These are phyloP conservation scores for Barbus barbus DNA, from an alignment of 2,113 vertebrate genomes.

Conservation along the genomic window DNA sequence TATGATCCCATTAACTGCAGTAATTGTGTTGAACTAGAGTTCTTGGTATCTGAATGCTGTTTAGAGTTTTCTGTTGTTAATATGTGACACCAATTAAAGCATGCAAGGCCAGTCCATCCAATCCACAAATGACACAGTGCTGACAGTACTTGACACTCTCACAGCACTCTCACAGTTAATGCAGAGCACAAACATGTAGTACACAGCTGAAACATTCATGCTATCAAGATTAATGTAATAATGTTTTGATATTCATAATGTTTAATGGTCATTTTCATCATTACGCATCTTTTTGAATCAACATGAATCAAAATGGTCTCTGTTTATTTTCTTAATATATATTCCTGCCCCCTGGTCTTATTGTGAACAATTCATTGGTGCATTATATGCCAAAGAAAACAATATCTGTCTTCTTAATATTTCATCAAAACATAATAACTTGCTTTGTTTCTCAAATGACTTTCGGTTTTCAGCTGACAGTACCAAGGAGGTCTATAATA, in stretches of 20 bases:
- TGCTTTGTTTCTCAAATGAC: neutral
- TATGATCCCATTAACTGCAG: conserved; percentile 17
- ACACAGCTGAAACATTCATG: neutral
- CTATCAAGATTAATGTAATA: neutral
- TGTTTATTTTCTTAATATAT: neutral
- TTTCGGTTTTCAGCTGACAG: neutral
- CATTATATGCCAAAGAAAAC: neutral
- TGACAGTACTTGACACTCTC: neutral
- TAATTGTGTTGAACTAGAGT: conserved; percentile 18
- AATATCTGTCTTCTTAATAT: conserved; percentile 10
- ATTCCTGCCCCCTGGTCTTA: conserved; percentile 11
- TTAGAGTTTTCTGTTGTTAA: conserved; percentile 16
- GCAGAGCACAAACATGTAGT: neutral
- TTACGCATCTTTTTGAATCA: neutral
- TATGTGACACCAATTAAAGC: neutral
- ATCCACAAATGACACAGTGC: neutral
- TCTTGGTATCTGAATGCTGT: conserved; percentile 6
- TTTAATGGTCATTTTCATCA: conserved; percentile 1
- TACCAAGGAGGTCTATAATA: conserved; percentile 1
- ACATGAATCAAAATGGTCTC: neutral
- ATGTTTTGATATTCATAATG: neutral
- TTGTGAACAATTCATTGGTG: neutral
- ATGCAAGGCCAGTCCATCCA: neutral
- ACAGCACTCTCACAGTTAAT: neutral
- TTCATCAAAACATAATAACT: neutral